Conservation (phyloP, 2,888 invertebrate species). For the Callimorpha dominula region DNA sequence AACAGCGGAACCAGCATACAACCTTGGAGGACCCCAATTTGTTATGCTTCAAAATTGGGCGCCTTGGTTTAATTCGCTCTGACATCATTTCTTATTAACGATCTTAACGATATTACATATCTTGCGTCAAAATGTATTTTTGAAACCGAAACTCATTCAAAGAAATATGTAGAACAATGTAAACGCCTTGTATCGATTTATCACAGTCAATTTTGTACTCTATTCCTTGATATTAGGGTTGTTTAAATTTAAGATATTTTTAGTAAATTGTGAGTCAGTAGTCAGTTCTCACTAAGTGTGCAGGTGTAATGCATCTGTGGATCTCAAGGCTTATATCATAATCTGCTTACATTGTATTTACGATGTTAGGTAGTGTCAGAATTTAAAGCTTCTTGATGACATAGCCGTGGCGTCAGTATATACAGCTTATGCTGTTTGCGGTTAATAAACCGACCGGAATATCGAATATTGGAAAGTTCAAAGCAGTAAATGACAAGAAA, state of each 20-base stretch:
- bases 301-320: conserved; percentile 19
- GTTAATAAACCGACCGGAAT: background rate
- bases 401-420: background rate
- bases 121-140: conserved; percentile 10
- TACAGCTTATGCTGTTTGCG: background rate
- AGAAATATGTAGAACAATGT: background rate
- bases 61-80: background rate
- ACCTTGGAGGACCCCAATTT: background rate
- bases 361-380: background rate
- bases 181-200: background rate
- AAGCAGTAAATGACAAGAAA: too few species aligned
- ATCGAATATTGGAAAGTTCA: too few species aligned
- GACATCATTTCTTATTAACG: conserved; percentile 8
- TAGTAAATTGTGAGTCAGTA: conserved; percentile 5
- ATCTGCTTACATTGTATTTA: conserved; percentile 17
- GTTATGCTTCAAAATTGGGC: background rate
- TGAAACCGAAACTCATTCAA: conserved; percentile 3
- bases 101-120: background rate
- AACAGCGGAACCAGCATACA: background rate
- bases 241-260: conserved; percentile 7
- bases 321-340: conserved; percentile 18
- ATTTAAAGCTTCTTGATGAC: conserved; percentile 4
- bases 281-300: conserved; percentile 3
- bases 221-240: background rate
- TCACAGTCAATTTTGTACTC: background rate